Conservation (phyloP, 2,113 vertebrate species). For the Ophthalmolycus amberensis region DNA sequence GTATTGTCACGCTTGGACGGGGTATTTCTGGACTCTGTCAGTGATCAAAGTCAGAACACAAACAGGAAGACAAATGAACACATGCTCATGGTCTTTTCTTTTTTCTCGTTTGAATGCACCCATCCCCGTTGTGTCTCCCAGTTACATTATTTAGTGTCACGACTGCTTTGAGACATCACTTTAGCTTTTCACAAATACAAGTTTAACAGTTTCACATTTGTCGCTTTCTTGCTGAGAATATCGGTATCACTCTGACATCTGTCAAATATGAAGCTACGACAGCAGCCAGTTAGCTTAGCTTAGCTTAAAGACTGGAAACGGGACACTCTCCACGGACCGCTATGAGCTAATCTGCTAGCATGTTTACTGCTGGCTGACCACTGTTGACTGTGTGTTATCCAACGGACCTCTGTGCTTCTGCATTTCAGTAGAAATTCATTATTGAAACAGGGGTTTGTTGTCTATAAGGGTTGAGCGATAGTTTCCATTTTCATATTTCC, state of each 20-base stretch:
- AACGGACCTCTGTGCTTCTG: too few species aligned
- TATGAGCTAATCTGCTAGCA: background rate
- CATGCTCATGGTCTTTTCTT: background rate
- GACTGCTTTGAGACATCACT: background rate
- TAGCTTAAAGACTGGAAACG: conserved; percentile 6
- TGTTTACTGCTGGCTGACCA: too few species aligned
- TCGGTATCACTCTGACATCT: background rate
- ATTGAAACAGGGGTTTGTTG: too few species aligned
- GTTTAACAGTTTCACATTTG: background rate
- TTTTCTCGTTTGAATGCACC: conserved; percentile 15
- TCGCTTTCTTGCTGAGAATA: background rate
- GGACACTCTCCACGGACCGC: accelerated
- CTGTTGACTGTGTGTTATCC: background rate
- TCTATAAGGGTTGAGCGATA: too few species aligned
- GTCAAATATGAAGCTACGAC: conserved; percentile 2
- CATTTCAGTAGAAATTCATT: too few species aligned
- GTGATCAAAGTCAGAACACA: conserved; percentile 56
- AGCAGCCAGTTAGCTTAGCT: conserved; percentile 21
- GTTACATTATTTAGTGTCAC: conserved; percentile 1
- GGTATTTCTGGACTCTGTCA: conserved; percentile 33
- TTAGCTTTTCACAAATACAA: background rate
- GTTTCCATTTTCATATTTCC: too few species aligned
- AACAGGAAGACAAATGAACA: conserved; percentile 43
- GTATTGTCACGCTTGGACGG: conserved; percentile 35
- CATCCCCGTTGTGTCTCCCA: background rate